Conservation (phyloP, 2,888 invertebrate species). For the Pseudococcus viburni region DNA sequence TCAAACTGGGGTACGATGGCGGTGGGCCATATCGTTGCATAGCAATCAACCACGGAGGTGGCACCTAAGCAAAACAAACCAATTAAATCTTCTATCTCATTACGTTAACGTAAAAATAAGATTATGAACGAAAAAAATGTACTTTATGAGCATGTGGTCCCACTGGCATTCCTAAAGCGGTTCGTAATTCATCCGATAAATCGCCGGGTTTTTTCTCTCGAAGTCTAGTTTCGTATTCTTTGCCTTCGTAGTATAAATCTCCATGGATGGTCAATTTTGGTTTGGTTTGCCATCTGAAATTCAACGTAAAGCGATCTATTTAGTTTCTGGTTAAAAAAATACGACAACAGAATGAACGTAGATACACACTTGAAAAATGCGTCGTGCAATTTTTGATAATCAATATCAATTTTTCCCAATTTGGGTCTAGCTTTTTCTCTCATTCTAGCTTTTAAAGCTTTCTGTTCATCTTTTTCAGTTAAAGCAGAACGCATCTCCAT, state of each 20-base stretch:
- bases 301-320: neutral
- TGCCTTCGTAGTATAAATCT: constrained; percentile 98
- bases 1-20: constrained; percentile 97
- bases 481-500: constrained; percentile 99
- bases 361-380: constrained; percentile 91
- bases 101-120: neutral
- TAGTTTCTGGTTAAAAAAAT: neutral
- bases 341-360: neutral
- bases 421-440: constrained; percentile 96
- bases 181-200: constrained; percentile 93
- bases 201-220: constrained; percentile 99
- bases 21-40: constrained; percentile 99
- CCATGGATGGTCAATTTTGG: constrained; percentile 99
- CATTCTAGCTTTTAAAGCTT: constrained; percentile 97
- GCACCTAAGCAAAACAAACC: constrained; percentile 71
- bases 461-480: constrained; percentile 96
- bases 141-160: constrained; percentile 93
- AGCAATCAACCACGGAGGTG: constrained; percentile 96
- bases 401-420: constrained; percentile 99
- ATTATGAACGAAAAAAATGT: neutral
- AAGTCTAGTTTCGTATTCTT: constrained; percentile 97
- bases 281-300: constrained; percentile 94
- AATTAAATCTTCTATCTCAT: neutral
- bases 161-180: constrained; percentile 98
- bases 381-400: constrained; percentile 99